These are phyloP conservation scores for Cynodonichthys magdalenae DNA, from an alignment of 2,797 vertebrate species.

Conservation along the genomic window DNA sequence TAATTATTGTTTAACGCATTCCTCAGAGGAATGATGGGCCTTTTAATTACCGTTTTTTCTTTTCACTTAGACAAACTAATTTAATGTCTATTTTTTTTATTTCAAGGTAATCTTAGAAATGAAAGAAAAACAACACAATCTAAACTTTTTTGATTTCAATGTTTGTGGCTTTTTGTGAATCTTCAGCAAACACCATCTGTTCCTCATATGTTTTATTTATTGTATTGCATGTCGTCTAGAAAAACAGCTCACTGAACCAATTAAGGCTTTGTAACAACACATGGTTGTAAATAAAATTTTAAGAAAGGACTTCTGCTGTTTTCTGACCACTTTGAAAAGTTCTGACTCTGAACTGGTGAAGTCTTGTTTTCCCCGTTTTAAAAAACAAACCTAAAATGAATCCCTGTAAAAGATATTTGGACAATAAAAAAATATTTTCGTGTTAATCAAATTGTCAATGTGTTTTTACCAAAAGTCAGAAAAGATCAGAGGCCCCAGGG, in stretches of 20 bases:
- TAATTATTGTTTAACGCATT: too few relatives aligned
- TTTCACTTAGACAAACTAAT: neutral
- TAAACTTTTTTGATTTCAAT: neutral
- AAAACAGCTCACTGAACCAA: neutral
- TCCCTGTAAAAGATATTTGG: slow-evolving; percentile 12
- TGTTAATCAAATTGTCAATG: neutral
- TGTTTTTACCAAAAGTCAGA: slow-evolving; percentile 9
- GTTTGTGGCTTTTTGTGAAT: neutral
- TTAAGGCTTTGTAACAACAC: slow-evolving; percentile 1
- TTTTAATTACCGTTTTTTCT: neutral
- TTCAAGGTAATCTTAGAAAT: neutral
- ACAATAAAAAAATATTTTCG: slow-evolving; percentile 15
- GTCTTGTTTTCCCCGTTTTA: slow-evolving; percentile 1
- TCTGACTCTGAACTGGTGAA: neutral
- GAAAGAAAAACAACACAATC: neutral
- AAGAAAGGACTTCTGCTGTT: slow-evolving; percentile 1
- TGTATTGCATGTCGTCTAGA: neutral
- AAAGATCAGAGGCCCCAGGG: slow-evolving; percentile 4
- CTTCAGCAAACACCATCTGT: slow-evolving; percentile 3
- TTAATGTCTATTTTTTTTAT: neutral
- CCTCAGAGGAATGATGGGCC: too few relatives aligned
- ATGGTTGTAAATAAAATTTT: slow-evolving; percentile 12
- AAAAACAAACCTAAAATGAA: slow-evolving; percentile 8
- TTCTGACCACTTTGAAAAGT: slow-evolving; percentile 4
- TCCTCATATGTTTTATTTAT: slow-evolving; percentile 5